Evolutionary conservation across 2,113 vertebrate genomes (phyloP).

Genomic region (Phalacrocorax brasilianus): DNA sequence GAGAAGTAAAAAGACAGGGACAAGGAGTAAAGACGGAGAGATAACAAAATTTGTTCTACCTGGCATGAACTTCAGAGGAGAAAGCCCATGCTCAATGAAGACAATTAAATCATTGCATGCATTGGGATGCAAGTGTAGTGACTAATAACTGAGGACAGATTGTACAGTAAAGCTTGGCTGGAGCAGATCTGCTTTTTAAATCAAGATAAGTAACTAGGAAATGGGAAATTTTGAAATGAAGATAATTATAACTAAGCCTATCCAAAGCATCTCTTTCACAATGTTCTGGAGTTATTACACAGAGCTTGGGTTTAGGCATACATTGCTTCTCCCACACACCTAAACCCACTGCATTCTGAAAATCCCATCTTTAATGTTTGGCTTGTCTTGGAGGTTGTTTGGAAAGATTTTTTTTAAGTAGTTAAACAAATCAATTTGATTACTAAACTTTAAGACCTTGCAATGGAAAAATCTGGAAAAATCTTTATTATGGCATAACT

Average conservation of each 20-base stretch:
- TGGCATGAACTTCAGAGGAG: background rate
- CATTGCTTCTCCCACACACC: background rate
- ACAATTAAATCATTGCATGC: background rate
- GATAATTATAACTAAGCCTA: background rate
- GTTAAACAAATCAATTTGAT: background rate
- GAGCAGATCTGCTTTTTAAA: background rate
- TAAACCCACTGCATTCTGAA: background rate
- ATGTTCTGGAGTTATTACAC: background rate
- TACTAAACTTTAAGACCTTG: background rate
- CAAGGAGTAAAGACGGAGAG: background rate
- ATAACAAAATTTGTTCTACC: background rate
- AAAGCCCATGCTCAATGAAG: background rate
- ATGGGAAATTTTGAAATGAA: background rate
- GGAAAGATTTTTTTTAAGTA: background rate
- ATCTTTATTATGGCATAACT: background rate
- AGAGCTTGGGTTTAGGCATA: background rate
- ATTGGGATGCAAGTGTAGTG: background rate
- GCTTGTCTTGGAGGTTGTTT: background rate
- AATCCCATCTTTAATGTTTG: background rate
- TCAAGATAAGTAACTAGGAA: conserved; percentile 1
- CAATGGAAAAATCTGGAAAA: background rate
- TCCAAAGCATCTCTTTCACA: background rate
- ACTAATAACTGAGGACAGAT: background rate
- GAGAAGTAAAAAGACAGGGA: background rate
- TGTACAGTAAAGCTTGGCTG: background rate